A percentile compares a stretch with the other conserved stretches of the same genome.
Evolutionary conservation across 2,113 vertebrate species (phyloP).

Genomic region (Sinocyclocheilus rhinocerous): DNA sequence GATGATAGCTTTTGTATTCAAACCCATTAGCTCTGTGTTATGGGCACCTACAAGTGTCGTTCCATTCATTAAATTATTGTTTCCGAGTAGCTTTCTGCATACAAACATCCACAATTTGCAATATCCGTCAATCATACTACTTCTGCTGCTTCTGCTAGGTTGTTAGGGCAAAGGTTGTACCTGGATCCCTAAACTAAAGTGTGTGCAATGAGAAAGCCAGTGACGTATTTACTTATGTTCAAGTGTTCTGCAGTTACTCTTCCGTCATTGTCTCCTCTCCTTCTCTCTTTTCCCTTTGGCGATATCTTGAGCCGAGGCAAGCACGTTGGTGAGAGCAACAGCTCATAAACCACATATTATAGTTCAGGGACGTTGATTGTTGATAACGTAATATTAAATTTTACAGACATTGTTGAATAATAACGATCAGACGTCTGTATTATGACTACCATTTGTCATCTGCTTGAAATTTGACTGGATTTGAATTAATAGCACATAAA

Average conservation of each 20-base stretch:
- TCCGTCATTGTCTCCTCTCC: slow-evolving; percentile 20
- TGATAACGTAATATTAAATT: neutral
- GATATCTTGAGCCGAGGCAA: slow-evolving; percentile 34
- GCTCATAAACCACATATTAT: slow-evolving; percentile 29
- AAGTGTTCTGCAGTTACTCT: slow-evolving; percentile 14
- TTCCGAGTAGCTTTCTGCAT: neutral
- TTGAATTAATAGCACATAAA: slow-evolving; percentile 13
- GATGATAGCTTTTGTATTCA: neutral
- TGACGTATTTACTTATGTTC: slow-evolving; percentile 30
- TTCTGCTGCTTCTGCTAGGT: neutral
- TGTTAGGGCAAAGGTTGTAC: slow-evolving; percentile 60
- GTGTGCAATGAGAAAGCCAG: slow-evolving; percentile 67
- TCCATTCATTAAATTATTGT: neutral
- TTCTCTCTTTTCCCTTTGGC: slow-evolving; percentile 39
- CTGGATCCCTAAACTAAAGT: slow-evolving; percentile 84
- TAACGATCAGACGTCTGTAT: neutral
- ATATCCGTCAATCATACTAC: neutral
- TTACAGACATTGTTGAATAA: slow-evolving; percentile 14
- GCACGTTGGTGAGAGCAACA: slow-evolving; percentile 22
- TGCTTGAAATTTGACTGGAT: slow-evolving; percentile 8
- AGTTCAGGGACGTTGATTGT: neutral
- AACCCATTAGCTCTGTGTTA: neutral
- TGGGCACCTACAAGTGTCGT: neutral
- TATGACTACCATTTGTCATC: slow-evolving; percentile 16
- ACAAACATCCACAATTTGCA: neutral